Evolutionary conservation across 2,888 invertebrate genomes (phyloP).

Genomic region (Isotomurus palustris): DNA sequence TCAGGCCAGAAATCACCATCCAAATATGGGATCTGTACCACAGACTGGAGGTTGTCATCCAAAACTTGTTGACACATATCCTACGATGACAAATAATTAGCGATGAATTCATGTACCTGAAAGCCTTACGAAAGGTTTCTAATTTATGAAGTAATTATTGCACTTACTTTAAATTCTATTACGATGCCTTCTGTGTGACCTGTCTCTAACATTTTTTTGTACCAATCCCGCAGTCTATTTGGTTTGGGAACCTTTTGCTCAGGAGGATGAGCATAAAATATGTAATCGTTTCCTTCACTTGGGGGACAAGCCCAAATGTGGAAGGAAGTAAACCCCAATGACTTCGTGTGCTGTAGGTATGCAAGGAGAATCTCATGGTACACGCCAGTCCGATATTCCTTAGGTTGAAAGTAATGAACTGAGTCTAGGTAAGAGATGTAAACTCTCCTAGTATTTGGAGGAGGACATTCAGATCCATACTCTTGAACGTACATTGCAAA

Average conservation of each 20-base stretch:
- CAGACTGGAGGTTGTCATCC: conserved; percentile 90
- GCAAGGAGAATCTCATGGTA: conserved; percentile 99
- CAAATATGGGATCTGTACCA: conserved; percentile 90
- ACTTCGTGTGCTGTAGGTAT: conserved; percentile 97
- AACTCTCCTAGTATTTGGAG: conserved; percentile 92
- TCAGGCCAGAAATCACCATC: conserved; percentile 99
- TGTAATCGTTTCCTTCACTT: conserved; percentile 99
- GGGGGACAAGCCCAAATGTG: conserved; percentile 99
- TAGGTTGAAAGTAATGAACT: conserved; percentile 97
- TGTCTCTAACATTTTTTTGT: conserved; percentile 96
- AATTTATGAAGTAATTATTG: not conserved
- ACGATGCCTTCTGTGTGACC: conserved; percentile 20
- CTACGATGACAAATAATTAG: conserved; percentile 48
- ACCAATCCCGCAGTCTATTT: conserved; percentile 98
- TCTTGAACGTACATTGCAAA: conserved; percentile 99
- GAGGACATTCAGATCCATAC: conserved; percentile 93
- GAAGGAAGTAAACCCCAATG: conserved; percentile 96
- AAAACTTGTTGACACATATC: conserved; percentile 96
- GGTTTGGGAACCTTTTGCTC: conserved; percentile 99
- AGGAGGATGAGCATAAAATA: conserved; percentile 98
- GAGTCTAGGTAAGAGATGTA: conserved; percentile 99
- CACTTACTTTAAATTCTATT: conserved; percentile 15
- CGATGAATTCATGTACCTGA: not conserved
- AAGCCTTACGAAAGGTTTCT: not conserved
- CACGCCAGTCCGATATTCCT: conserved; percentile 92